phyloP scores from a whole-genome alignment of 2,113 vertebrate species.

The Hippotragus niger region DNA sequence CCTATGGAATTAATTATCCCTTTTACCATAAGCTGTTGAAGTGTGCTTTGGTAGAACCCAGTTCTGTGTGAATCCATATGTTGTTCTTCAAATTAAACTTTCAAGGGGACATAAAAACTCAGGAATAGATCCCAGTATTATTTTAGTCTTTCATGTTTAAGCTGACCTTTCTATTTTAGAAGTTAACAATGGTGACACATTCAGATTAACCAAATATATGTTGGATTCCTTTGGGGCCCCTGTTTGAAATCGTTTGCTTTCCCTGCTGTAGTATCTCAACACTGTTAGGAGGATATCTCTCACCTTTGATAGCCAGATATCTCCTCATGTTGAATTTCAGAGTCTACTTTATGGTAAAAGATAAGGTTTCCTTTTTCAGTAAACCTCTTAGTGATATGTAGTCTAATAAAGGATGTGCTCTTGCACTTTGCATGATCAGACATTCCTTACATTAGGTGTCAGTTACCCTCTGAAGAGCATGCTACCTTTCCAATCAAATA shows the following conservation, averaged over 20 bases:
- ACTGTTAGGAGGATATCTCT: not conserved
- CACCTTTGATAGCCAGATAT: not conserved
- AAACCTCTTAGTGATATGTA: not conserved
- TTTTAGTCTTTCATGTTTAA: not conserved
- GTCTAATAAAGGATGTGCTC: not conserved
- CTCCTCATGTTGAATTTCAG: not conserved
- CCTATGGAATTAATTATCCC: not conserved
- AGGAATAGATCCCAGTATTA: not conserved
- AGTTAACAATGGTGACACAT: not conserved
- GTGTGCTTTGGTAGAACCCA: not conserved
- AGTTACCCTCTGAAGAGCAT: not conserved
- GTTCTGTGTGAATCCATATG: slow-evolving; percentile 9
- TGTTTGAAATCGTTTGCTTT: slow-evolving; percentile 16
- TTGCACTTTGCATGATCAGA: not conserved
- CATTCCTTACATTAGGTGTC: not conserved
- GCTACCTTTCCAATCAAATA: not conserved
- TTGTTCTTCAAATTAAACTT: slow-evolving; percentile 6
- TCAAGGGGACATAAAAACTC: not conserved
- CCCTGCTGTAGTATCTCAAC: not conserved
- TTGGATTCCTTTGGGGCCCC: not conserved
- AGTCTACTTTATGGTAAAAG: not conserved
- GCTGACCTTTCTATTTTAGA: slow-evolving; percentile 5
- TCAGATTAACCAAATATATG: not conserved
- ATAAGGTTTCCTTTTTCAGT: not conserved
- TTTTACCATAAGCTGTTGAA: slow-evolving; percentile 8